Evolutionary conservation across 2,113 vertebrate genomes (phyloP), one percentile per base, ranked within the genome.

Genomic region (Oostethus manadensis): DNA sequence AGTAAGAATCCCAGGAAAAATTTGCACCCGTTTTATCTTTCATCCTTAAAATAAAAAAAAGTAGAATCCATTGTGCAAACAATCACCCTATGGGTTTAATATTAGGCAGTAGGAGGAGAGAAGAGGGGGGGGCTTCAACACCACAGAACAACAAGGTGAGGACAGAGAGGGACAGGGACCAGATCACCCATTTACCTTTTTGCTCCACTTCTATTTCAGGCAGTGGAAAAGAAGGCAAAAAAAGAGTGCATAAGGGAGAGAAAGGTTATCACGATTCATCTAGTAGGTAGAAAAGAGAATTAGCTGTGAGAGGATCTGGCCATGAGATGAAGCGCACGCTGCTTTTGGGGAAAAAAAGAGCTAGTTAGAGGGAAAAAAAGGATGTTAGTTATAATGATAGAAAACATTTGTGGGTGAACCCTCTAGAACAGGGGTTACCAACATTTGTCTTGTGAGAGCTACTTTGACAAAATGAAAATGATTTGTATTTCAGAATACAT

Each of bases 191-290:
- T 96, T 99, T 99, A 99, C 96, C 96, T 99, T 99, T 99, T 97
- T 99, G 95, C 91, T 98, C 96, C 96, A 99, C 96, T 99, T 99
- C 96, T 99, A 99, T 98, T 97, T 97, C 94, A 96, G 94, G 95
- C 96, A 92, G 94, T 90, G 90, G 92, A 92, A 95, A 93, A 94
- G 93, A 94, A 92, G 93, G 86, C 89, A 81, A 83, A 87, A 79
- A 76, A 89, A 90, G 92, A 91, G 91, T 92, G 92, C 93, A 92
- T 88, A 77, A 94, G 93, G 92, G 90, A 93, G 94, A 93, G 94
- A 94, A 93, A 95, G 93, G 94, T 98, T 99, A 99, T 96, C 92
- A 93, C 89, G 93, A 93, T 93, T 93, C 89, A 94, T 93, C 90
- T 90, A 93, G 87, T 91, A 94, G 72, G 87, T 89, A 93, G 78